Evolutionary conservation across 2,888 invertebrate genomes (phyloP), one percentile per base, ranked within the genome.

Genomic region (Cerceris rybyensis): DNA sequence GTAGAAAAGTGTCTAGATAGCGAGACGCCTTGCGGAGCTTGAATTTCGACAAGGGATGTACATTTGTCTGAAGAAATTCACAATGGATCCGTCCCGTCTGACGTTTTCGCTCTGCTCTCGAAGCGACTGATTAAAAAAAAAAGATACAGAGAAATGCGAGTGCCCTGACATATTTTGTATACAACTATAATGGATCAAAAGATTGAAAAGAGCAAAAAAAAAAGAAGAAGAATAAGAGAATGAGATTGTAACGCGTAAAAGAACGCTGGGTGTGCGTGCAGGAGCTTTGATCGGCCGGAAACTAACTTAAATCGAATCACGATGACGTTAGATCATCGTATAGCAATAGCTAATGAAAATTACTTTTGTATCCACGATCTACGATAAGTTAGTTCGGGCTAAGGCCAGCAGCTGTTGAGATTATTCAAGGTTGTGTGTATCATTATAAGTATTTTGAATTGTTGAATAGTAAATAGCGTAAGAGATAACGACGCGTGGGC

Each of bases 351-450:
- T 67, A 78, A 75, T 42, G 74, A 70, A 66, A 70, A 86, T 86
- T 88, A 90, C 84, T 89, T 90, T 90, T 91, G 85, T 90, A 90
- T 88, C 72, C 84, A 71, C 77, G 83, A 88, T 85, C 70, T 83
- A 84, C 68, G 80, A 88, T 88, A 90, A 90, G 88, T 90, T 90
- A 89, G 85, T 88, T 89, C 85, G 86, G 88, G 90, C 89, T 87
- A 88, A 88, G 87, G 88, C 91, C 91, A 92, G 89, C 91, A 92
- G 91, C 91, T 92, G 90, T 91, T 92, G 92, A 92, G 92, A 92
- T 92, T 92, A 92, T 91, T 90, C 91, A 90, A 91, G 92, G 92
- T 92, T 92, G 92, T 92, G 92, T 90, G 90, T 91, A 92, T 91
- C 87, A 90, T 89, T 91, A 91, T 92, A 92, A 92, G 91, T 91